Base-by-base conservation (phyloP, 2,888 invertebrate genomes). In the Agapostemon virescens region DNA sequence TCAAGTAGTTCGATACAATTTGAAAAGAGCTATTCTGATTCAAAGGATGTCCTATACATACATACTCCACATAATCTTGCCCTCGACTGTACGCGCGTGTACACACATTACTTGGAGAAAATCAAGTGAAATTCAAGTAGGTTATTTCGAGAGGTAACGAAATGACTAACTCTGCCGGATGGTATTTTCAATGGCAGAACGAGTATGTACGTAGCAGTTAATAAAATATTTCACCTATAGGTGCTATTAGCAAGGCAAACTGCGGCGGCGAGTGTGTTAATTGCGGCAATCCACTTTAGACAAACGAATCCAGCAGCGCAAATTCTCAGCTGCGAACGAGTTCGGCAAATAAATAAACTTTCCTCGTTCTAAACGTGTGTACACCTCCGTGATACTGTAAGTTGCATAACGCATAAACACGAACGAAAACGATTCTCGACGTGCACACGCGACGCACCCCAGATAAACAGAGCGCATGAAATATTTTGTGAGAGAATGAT, bases 211-310 rank as follows among this genome's bases (percentile, higher is more conserved):
- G n/a, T 6, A 2, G 15, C 55, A 26, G 26, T 55, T 55, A 17
- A 55, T 55, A 15, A 55, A 55, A 55, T 26, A 55, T 55, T 15
- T 26, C 26, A 55, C 5, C 55, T 26, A 1, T 26, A 15, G 26
- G 6, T 15, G 15, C 55, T 55, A 26, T 26, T 55, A 26, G 7
- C 49, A 45, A 45, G 45, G 45, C 6, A 55, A 55, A 55, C 52
- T 23, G 15, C 6, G 55, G 26, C 26, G 15, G 26, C 26, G 55
- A 26, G 26, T 26, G 26, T 26, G 55, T 55, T 26, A 55, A 55
- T 55, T 26, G 55, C 55, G 55, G 55, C 55, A 55, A 55, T 55
- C 55, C 55, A 55, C 55, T 55, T 55, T 55, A 55, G 26, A 55
- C 55, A 55, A 26, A 15, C 55, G 55, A 55, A 55, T 26, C 5